A percentile compares a stretch with the other conserved stretches of the same genome.
phyloP scores from a whole-genome alignment of 30 jellyfish, hydroid and myxozoan genomes.

The Aurelia aurita region DNA sequence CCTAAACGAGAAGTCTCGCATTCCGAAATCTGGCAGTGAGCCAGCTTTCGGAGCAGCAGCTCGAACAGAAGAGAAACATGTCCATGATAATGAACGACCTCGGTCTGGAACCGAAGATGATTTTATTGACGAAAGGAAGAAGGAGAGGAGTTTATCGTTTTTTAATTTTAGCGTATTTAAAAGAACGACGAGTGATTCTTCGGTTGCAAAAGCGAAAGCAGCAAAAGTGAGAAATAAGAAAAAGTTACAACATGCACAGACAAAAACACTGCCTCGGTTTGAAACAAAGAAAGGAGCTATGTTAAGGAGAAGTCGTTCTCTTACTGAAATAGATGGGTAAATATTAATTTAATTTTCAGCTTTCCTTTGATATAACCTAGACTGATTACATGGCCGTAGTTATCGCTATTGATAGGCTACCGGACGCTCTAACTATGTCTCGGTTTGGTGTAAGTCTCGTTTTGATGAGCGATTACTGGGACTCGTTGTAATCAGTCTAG shows the following conservation, averaged over 20 bases:
- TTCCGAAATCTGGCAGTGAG: constrained; percentile 5
- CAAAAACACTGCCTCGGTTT: constrained; percentile 16
- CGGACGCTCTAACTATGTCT: no score
- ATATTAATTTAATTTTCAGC: background rate
- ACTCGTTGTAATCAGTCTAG: no score
- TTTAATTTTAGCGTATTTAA: constrained; percentile 87
- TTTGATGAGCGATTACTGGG: no score
- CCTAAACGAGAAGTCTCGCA: background rate
- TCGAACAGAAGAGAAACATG: constrained; percentile 2
- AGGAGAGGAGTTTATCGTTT: constrained; percentile 73
- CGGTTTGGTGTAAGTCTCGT: no score
- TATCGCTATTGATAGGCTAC: no score
- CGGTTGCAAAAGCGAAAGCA: constrained; percentile 48
- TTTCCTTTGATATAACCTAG: background rate
- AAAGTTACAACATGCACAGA: constrained; percentile 14
- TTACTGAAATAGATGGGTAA: constrained; percentile 46
- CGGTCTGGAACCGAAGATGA: constrained; percentile 2
- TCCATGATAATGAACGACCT: background rate
- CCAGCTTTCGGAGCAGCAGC: background rate
- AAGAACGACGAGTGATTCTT: constrained; percentile 76
- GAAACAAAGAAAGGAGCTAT: background rate
- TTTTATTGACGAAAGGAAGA: constrained; percentile 9
- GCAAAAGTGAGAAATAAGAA: constrained; percentile 51
- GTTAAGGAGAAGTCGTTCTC: constrained; percentile 54
- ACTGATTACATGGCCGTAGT: no score